A percentile compares a stretch with the other conserved stretches of the same genome.
phyloP scores from a whole-genome alignment of 2,797 vertebrate genomes.

The Tolypeutes matacus region DNA sequence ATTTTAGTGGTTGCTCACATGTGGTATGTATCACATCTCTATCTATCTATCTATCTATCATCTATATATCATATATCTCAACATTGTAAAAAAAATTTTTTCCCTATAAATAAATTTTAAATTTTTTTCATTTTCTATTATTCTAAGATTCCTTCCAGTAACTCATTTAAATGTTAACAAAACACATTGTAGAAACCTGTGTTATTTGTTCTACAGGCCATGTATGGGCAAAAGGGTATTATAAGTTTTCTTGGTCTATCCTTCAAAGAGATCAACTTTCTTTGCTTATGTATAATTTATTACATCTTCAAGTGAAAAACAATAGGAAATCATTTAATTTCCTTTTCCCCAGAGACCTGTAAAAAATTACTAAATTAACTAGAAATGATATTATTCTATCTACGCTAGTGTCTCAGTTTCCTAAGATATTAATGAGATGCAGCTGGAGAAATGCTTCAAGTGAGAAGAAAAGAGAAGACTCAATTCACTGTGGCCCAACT shows the following conservation, averaged over 20 bases:
- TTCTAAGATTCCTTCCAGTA: not conserved
- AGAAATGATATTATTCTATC: not conserved
- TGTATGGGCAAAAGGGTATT: not conserved
- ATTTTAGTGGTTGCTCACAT: not conserved
- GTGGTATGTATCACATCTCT: not conserved
- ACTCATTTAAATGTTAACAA: not conserved
- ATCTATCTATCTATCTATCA: not conserved
- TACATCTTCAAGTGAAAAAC: conserved; percentile 10
- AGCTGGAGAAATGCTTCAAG: not conserved
- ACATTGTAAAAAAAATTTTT: not conserved
- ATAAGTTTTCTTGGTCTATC: not conserved
- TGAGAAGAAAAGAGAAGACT: not conserved
- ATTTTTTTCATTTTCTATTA: not conserved
- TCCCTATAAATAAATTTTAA: not conserved
- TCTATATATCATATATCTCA: not conserved
- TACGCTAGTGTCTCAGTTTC: not conserved
- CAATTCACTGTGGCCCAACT: not conserved
- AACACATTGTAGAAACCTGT: not conserved
- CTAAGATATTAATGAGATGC: not conserved
- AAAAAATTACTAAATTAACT: not conserved
- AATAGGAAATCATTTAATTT: not conserved
- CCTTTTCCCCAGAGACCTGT: not conserved
- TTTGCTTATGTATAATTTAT: not conserved
- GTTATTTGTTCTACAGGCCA: not conserved
- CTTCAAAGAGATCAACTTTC: conserved; percentile 18